Evolutionary conservation across 2,113 vertebrate genomes (phyloP).

Genomic region (cat (Felis catus)): F.catus_Fca126_mat1.0 CM031427.1:13620001-13620500

Average conservation of each 20-base stretch:
- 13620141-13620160: accelerated
- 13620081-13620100: not conserved
- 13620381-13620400: accelerated
- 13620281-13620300: accelerated
- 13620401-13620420: not conserved
- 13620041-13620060: not conserved
- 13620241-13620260: constrained; percentile 42
- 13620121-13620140: not conserved
- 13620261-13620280: not conserved
- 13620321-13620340: not conserved
- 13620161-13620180: not conserved
- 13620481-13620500: not conserved
- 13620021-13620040: not conserved
- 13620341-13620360: accelerated
- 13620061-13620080: not conserved
- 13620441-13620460: not conserved
- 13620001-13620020: too few relatives aligned
- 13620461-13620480: not conserved
- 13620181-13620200: not conserved
- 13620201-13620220: not conserved
- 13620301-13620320: accelerated
- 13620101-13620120: not conserved
- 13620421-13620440: not conserved
- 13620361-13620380: accelerated
- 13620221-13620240: not conserved